Base-by-base conservation (phyloP, 2,888 invertebrate genomes). In the Rhagium mordax region DNA sequence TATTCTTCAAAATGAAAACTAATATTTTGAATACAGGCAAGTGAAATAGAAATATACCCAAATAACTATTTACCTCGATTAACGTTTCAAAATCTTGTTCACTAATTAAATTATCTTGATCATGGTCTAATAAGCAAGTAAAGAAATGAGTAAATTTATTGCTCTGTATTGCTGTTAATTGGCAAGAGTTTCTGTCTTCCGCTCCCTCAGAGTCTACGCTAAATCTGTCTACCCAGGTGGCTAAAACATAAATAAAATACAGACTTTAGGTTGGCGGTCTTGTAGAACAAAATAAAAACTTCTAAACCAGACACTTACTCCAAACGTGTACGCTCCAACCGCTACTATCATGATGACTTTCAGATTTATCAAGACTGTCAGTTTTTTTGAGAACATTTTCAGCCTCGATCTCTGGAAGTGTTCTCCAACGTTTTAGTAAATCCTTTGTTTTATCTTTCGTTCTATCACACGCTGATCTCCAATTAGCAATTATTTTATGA, bases 261-360 rank as follows among this genome's bases (percentile, higher is more conserved):
- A 16, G 5, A 59, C n/a, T 20, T 21, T 67, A 57, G 33, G 41
- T 20, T 15, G 29, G 20, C 10, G n/a, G n/a, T n/a, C n/a, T n/a
- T n/a, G n/a, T n/a, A n/a, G n/a, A n/a, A n/a, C n/a, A n/a, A n/a
- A n/a, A n/a, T n/a, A n/a, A n/a, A n/a, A n/a, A n/a, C n/a, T n/a
- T n/a, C n/a, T n/a, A n/a, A n/a, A n/a, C n/a, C n/a, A n/a, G n/a
- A n/a, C n/a, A 86, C 91, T 91, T 87, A 94, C 94, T 93, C 94
- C 93, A 94, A 76, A 93, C 92, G 85, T 94, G 94, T 21, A 93
- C 93, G 83, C 93, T 93, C 94, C 94, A 94, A n/a, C 93, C 92
- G 60, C 90, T 90, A 24, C 89, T 89, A 61, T 90, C 89, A 29
- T 88, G 89, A 7, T 89, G 89, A 33, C 78, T 81, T 53, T 85